Base-by-base conservation (phyloP, 2,888 invertebrate species). In the Neoaliturus tenellus region DNA sequence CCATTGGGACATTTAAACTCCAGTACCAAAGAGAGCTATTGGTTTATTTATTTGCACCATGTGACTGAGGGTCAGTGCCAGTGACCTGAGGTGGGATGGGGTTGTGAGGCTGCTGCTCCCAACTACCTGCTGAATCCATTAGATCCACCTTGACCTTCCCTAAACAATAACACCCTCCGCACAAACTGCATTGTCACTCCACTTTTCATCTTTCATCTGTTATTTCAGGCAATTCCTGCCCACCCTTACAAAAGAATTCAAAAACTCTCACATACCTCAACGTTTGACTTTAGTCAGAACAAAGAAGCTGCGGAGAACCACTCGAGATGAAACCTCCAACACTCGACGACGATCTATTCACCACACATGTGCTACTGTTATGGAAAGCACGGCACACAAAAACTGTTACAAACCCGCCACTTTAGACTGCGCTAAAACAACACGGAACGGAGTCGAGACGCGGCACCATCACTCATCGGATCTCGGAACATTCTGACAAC, bases 111-210 rank as follows among this genome's bases (percentile, higher is more conserved):
- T 78, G 78, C 55, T 5, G 28, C n/a, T n/a, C n/a, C 12, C 62
- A 62, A 28, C 82, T 82, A 82, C 82, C 82, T 82, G 82, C 44
- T 51, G 25, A 28, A 82, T 51, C 82, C 82, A 82, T 82, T 82
- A 71, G 23, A 81, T 28, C 73, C 78, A 75, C 81, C 84, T 75
- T 81, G 81, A 82, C 81, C 84, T 81, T 84, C 67, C 81, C 81
- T 83, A 75, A 81, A 83, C 83, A 83, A 85, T 85, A 85, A 82
- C 82, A 82, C 73, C 55, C 58, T 69, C 71, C 48, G 31, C 69
- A 28, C n/a, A 82, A 82, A 82, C 20, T 73, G 82, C 73, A 39
- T 23, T 55, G 73, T 82, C 82, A 82, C 41, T 55, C 82, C 33
- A 39, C 28, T 51, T 82, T 28, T 73, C 82, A 82, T 82, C 73